phyloP scores from a whole-genome alignment of 2,888 invertebrate species.

The Oscheius sp. region DNA sequence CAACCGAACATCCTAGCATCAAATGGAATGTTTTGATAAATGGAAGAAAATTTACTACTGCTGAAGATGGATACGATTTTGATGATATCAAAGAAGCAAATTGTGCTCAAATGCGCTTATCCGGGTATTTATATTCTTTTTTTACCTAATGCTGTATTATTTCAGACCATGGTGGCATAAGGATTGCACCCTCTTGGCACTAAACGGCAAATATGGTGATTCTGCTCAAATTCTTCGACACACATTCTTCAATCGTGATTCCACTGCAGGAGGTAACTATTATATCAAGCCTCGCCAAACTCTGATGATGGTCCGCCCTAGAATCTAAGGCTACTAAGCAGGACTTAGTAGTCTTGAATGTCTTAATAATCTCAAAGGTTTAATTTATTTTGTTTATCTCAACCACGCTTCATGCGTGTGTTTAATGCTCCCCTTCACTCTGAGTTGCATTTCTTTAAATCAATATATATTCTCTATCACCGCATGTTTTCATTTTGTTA shows the following conservation, averaged over 20 bases:
- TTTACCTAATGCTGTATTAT: background rate
- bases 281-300: constrained; percentile 49
- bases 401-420: too few species aligned
- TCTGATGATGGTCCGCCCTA: constrained; percentile 48
- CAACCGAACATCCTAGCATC: too few species aligned
- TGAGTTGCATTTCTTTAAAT: too few species aligned
- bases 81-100: constrained; percentile 41
- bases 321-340: too few species aligned
- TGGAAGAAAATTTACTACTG: constrained; percentile 28
- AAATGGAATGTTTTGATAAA: background rate
- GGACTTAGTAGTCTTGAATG: too few species aligned
- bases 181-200: constrained; percentile 46
- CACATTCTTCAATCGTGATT: constrained; percentile 29
- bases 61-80: too few species aligned
- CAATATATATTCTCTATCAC: too few species aligned
- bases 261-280: constrained; percentile 29
- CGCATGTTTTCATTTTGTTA: too few species aligned
- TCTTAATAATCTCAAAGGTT: too few species aligned
- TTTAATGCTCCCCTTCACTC: too few species aligned
- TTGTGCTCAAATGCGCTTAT: constrained; percentile 51
- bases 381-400: too few species aligned
- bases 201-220: constrained; percentile 55
- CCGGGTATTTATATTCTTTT: constrained; percentile 46
- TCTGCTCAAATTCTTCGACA: constrained; percentile 17
- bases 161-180: constrained; percentile 60